Percentiles rank a stretch among this genome's conserved stretches.
phyloP scores from a whole-genome alignment of 2,888 invertebrate genomes.

The Drosophila barbarae region DNA sequence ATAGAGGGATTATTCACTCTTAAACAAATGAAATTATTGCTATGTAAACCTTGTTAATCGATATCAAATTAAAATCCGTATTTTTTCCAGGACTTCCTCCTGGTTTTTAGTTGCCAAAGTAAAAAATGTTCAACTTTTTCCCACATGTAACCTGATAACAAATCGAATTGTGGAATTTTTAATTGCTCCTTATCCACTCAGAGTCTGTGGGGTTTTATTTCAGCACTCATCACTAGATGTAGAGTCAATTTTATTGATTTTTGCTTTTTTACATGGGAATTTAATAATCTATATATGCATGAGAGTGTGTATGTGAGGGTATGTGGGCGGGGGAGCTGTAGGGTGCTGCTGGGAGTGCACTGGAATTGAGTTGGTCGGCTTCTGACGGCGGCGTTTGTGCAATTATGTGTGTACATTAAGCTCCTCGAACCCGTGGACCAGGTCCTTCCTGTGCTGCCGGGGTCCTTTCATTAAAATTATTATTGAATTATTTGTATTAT shows the following conservation, averaged over 20 bases:
- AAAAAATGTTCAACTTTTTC: constrained; percentile 4
- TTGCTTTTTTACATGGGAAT: constrained; percentile 44
- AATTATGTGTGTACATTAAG: constrained; percentile 67
- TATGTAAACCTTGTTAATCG: background rate
- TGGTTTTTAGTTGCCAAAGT: background rate
- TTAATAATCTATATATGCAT: constrained; percentile 20
- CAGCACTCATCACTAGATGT: constrained; percentile 26
- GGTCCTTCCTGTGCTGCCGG: constrained; percentile 2
- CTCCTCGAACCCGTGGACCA: constrained; percentile 35
- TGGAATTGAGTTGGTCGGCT: constrained; percentile 28
- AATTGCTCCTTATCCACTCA: constrained; percentile 35
- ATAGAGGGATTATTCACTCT: background rate
- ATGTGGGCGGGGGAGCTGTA: constrained; percentile 1
- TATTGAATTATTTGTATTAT: constrained; percentile 71
- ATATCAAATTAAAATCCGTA: background rate
- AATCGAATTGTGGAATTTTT: constrained; percentile 32
- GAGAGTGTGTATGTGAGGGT: background rate
- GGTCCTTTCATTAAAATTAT: constrained; percentile 60
- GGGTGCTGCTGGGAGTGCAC: background rate
- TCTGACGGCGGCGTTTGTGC: constrained; percentile 45
- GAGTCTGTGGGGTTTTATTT: constrained; percentile 10
- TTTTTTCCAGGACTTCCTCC: background rate
- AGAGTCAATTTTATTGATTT: constrained; percentile 68
- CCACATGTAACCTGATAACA: constrained; percentile 22
- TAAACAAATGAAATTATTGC: background rate